These are phyloP conservation scores for Ptiloglossa arizonensis DNA, from an alignment of 1,140 invertebrate genomes.

Conservation along the genomic window DNA sequence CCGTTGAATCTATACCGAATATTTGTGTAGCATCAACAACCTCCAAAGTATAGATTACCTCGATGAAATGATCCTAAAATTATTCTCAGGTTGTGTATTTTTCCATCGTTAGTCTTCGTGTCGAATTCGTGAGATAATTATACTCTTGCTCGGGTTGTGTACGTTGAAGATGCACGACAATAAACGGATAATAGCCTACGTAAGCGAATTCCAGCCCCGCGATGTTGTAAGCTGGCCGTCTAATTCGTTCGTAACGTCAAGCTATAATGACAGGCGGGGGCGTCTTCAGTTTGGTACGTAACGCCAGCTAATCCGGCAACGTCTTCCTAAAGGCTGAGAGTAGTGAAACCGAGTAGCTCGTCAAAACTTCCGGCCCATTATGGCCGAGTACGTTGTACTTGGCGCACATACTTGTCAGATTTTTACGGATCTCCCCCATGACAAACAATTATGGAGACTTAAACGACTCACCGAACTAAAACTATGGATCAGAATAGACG, in stretches of 20 bases:
- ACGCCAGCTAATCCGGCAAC: constrained; percentile 15
- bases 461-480: background rate
- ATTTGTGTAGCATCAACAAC: too few species aligned
- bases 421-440: background rate
- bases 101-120: too few species aligned
- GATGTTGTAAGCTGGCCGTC: background rate
- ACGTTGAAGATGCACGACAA: background rate
- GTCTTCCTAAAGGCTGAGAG: background rate
- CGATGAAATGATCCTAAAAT: too few species aligned
- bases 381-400: background rate
- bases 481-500: background rate
- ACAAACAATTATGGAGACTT: background rate
- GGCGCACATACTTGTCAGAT: background rate
- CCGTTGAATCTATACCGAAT: too few species aligned
- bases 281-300: constrained; percentile 1
- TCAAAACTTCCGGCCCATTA: background rate
- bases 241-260: constrained; percentile 18
- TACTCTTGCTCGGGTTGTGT: too few species aligned
- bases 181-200: background rate
- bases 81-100: too few species aligned
- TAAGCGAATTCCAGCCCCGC: background rate
- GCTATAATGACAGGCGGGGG: constrained; percentile 5
- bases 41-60: too few species aligned
- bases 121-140: too few species aligned
- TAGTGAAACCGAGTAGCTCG: background rate